Evolutionary conservation across 2,797 vertebrate species (phyloP), one percentile per base, ranked within the genome.

Genomic region (Acanthiza pusilla): DNA sequence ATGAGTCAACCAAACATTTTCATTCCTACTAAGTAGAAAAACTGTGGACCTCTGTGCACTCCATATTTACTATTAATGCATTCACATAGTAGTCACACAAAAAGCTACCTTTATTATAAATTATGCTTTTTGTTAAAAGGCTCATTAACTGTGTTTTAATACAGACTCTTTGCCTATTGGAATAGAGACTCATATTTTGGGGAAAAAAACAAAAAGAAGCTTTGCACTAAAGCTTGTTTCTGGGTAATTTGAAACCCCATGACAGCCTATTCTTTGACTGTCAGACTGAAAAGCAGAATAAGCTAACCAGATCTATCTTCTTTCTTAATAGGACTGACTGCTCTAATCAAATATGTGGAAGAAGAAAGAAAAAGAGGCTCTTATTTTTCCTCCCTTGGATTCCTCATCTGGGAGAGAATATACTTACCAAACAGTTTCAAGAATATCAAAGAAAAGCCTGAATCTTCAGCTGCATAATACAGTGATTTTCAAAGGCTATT

Each of bases 111-210:
- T 93, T 65, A 61, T 54, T 86, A 84, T 95, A 89, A 91, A 86
- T 85, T 26, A 72, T 45, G 20, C 3, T 90, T 96, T 96, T 95
- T 81, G 34, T 82, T 90, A 75, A 78, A 66, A 94, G 73, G 26
- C 6, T 93, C 25, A 81, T 91, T 93, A 94, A 62, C 23, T 89
- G 19, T 89, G 36, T 91, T 97, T 97, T 96, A 96, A 94, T 94
- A 93, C 77, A 93, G 70, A 17, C 67, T 96, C 55, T 60, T 88
- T 87, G 83, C 53, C 68, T 89, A 68, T 11, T 96, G 54, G 85
- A 94, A 90, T 76, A 93, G 78, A 3, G 5, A 94, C 91, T 67
- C 47, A 86, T 87, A 88, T 93, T 91, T 71, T 72, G 32, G 27
- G 63, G 53, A 57, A 78, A 23, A 86, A 78, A 18, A 47, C 38